These are phyloP conservation scores for Bucorvus abyssinicus DNA, from an alignment of 2,797 vertebrate genomes.

Conservation along the genomic window DNA sequence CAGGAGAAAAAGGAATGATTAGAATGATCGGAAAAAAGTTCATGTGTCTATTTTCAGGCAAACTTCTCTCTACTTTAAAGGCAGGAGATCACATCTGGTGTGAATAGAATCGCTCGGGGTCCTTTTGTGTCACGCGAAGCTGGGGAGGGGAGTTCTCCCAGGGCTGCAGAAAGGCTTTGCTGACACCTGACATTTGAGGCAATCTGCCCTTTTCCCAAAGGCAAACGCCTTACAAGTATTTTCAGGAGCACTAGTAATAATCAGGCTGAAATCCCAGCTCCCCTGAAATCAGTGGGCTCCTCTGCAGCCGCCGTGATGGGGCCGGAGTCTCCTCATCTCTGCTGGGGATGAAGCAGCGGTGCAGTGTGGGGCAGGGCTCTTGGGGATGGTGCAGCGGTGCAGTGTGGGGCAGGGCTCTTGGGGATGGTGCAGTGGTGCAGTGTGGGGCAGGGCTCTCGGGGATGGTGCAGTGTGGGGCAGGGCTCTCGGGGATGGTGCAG, in stretches of 20 bases:
- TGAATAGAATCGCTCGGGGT: background rate
- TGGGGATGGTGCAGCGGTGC: too few species aligned
- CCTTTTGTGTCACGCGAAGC: constrained; percentile 6
- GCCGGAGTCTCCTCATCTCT: accelerated
- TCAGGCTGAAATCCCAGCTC: background rate
- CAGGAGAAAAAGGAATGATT: background rate
- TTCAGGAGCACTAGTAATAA: accelerated
- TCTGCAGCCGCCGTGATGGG: accelerated
- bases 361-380: background rate
- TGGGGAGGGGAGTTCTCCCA: background rate
- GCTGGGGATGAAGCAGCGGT: background rate
- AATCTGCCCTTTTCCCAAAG: background rate
- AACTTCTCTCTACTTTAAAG: background rate
- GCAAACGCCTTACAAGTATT: background rate
- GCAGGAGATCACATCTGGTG: background rate
- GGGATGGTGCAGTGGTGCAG: too few species aligned
- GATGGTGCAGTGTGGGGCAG: too few species aligned
- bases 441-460: too few species aligned
- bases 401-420: too few species aligned
- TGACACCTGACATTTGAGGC: constrained; percentile 50
- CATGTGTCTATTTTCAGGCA: background rate
- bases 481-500: too few species aligned
- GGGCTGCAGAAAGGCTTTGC: constrained; percentile 38
- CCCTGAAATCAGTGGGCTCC: background rate
- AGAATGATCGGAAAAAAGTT: background rate